Base-by-base conservation (phyloP, 1,140 invertebrate genomes). In the Zaprionus vittiger region DNA sequence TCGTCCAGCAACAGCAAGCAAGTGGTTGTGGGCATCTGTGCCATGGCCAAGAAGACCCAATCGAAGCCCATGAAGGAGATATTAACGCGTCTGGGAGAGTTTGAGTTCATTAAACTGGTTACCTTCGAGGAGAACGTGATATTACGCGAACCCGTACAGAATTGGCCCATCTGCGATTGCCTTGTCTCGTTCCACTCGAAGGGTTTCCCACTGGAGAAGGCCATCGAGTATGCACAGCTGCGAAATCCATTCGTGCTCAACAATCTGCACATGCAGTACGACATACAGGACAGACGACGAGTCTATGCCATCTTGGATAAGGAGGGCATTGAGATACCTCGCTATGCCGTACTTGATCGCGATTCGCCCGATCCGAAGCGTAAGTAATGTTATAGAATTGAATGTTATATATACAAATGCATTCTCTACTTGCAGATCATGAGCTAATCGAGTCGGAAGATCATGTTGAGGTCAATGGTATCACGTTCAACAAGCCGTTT, bases 61-160 rank as follows among this genome's bases (percentile, higher is more conserved):
- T 99, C 98, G 61, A 99, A 99, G 94, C 98, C 99, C 2, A 99
- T 99, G 99, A 98, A 97, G 92, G 98, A 99, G 93, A 99, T 99
- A 89, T 94, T 99, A 17, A 98, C 96, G 1, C 94, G 99, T 2
- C 94, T 99, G 12, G 97, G 98, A 26, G 98, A 99, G 93, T 99
- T 99, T 93, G 97, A 99, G 92, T 99, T 98, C 91, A 97, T 99
- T 75, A 97, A 97, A 93, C 97, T 98, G 92, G 93, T 97, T 34
- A 96, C 99, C 38, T 99, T 99, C 93, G 95, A 96, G 47, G 98
- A 99, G 94, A 96, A 98, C 92, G 97, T 98, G 82, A 99, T 99
- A 93, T 94, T 99, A 76, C 97, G 98, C 95, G 96, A 98, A 93
- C 97, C 98, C 2, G 98, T 99, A 11, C 98, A 99, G 93, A 96